Evolutionary conservation across 2,113 vertebrate species (phyloP).

Genomic region (Eurystomus gularis): DNA sequence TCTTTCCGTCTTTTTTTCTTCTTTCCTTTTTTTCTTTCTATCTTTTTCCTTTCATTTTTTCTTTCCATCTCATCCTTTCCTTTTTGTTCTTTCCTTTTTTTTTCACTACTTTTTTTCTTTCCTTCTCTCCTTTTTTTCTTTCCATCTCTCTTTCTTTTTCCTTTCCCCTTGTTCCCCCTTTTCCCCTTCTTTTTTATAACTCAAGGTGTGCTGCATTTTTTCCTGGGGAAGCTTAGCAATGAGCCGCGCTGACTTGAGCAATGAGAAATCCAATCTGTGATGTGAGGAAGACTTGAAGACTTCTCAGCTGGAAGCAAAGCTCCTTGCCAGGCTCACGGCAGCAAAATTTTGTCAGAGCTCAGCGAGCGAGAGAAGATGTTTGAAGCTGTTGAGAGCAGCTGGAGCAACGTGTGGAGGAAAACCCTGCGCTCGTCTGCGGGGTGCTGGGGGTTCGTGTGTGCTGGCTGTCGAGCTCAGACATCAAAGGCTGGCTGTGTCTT

Average conservation of each 20-base stretch:
- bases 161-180: rapidly evolving
- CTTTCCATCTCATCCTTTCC: no score
- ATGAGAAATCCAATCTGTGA: not conserved
- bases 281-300: not conserved
- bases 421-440: rapidly evolving
- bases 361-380: not conserved
- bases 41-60: no score
- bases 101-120: no score
- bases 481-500: not conserved
- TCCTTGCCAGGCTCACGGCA: not conserved
- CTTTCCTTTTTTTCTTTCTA: not conserved
- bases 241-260: not conserved
- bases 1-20: no score
- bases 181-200: no score
- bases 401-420: not conserved
- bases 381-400: not conserved
- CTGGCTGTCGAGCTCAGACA: not conserved
- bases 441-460: not conserved
- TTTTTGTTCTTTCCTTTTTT: not conserved
- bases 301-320: constrained; percentile 2
- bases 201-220: not conserved
- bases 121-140: no score
- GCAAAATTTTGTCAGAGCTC: not conserved
- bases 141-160: no score
- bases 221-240: not conserved